Conservation (phyloP, 2,888 invertebrate species). For the Andrena praecox region DNA sequence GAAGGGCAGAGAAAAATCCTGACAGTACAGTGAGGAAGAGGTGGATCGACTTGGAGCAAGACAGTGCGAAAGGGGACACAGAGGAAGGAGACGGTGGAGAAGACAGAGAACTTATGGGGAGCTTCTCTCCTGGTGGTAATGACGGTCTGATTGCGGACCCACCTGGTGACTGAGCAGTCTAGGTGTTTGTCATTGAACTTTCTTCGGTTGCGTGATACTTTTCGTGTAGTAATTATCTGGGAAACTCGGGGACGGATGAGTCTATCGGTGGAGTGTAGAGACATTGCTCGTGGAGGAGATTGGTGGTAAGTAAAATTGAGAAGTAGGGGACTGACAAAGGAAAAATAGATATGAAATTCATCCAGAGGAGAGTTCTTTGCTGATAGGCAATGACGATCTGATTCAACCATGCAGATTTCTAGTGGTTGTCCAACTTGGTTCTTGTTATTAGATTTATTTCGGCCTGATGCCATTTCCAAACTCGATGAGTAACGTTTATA, state of each 20-base stretch:
- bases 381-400: too few species aligned
- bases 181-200: constrained; percentile 22
- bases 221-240: neutral
- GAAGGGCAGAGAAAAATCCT: neutral
- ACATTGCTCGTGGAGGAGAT: neutral
- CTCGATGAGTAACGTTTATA: too few species aligned
- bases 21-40: constrained; percentile 9
- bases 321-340: neutral
- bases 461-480: too few species aligned
- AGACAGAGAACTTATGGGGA: constrained; percentile 31
- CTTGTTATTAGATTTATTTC: too few species aligned
- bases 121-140: constrained; percentile 53
- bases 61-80: constrained; percentile 11
- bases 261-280: neutral
- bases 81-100: neutral
- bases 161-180: constrained; percentile 36
- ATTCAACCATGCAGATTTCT: too few species aligned
- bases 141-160: constrained; percentile 62
- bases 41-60: constrained; percentile 3
- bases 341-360: neutral
- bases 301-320: neutral
- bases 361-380: too few species aligned
- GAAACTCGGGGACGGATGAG: neutral
- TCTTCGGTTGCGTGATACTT: neutral
- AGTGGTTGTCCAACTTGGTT: too few species aligned